Base-by-base conservation (phyloP, 2,113 vertebrate species). In the Rhinopomastus cyanomelas region DNA sequence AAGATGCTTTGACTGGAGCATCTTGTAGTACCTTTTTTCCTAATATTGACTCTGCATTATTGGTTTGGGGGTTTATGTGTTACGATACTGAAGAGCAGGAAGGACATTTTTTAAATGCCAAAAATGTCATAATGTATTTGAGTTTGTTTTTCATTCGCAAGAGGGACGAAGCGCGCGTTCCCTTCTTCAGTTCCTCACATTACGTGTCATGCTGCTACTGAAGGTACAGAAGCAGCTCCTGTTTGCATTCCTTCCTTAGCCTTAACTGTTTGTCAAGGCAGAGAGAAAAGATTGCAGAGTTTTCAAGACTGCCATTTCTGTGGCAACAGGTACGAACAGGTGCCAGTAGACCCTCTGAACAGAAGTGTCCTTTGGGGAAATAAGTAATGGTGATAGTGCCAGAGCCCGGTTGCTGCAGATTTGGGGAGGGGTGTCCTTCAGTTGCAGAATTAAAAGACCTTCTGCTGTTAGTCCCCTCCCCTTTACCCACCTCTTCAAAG, bases 181-280 rank as follows among this genome's bases (percentile, higher is more conserved):
- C 55, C 46, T 86, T 75, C 73, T 83, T 48, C 60, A 48, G 49
- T 30, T 86, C 55, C 53, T 81, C 46, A 1, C 9, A 51, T n/a
- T 72, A 53, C 56, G 81, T 88, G 69, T 75, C 74, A 13, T 4
- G 68, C 3, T 78, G 44, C 64, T 64, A 36, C 2, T 42, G 46
- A 66, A 66, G 59, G 29, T 74, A 84, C 74, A 27, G 51, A 84
- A 87, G 80, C 1, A 87, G 64, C 36, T 80, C 75, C 87, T 78
- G 64, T 78, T 92, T 88, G 66, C 66, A 69, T 88, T 91, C 88
- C 62, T 57, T 94, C 92, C 94, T 88, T 83, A 89, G 91, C 77
- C 53, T 75, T 86, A 69, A 46, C 14, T 94, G 89, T 66, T 74
- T 20, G 36, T n/a, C 44, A 71, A 79, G 68, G 21, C 57, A 78